Conservation (phyloP, 2,888 invertebrate genomes). For the Leptothorax acervorum region DNA sequence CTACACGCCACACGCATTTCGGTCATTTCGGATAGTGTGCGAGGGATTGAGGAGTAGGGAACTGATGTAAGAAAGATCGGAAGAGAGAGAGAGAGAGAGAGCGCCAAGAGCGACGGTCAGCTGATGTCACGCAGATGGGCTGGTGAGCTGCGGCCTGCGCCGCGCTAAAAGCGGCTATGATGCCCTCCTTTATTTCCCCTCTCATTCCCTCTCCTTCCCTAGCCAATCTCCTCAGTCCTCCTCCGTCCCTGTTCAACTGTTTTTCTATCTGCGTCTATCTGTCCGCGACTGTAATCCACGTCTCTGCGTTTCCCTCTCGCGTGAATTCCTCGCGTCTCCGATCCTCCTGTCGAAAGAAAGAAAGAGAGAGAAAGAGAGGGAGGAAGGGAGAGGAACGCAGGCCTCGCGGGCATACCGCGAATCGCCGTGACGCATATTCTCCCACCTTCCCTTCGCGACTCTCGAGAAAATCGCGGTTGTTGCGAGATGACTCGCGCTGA, state of each 20-base stretch:
- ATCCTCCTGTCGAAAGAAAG: background rate
- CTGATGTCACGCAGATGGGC: constrained; percentile 71
- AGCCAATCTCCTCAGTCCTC: constrained; percentile 19
- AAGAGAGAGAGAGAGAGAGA: constrained; percentile 39
- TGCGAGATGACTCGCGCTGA: constrained; percentile 16
- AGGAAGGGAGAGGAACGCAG: background rate
- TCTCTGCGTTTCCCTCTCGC: constrained; percentile 34
- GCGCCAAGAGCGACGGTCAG: constrained; percentile 65
- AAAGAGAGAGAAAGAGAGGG: background rate
- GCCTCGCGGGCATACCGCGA: constrained; percentile 18
- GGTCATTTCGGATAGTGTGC: constrained; percentile 12
- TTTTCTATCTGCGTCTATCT: constrained; percentile 46
- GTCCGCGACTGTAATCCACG: background rate
- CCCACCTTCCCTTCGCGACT: background rate
- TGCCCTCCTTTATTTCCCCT: constrained; percentile 61
- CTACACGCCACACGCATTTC: constrained; percentile 26
- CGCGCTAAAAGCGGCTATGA: constrained; percentile 75
- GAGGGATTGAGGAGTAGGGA: background rate
- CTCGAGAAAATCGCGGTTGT: constrained; percentile 25
- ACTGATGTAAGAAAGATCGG: background rate
- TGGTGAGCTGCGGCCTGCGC: constrained; percentile 67
- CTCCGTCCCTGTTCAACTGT: constrained; percentile 1
- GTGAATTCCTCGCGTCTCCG: constrained; percentile 16
- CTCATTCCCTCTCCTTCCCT: constrained; percentile 18
- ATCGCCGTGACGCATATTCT: constrained; percentile 44